Evolutionary conservation across 1,140 invertebrate genomes (phyloP).

Genomic region (Solenopsis fugax): DNA sequence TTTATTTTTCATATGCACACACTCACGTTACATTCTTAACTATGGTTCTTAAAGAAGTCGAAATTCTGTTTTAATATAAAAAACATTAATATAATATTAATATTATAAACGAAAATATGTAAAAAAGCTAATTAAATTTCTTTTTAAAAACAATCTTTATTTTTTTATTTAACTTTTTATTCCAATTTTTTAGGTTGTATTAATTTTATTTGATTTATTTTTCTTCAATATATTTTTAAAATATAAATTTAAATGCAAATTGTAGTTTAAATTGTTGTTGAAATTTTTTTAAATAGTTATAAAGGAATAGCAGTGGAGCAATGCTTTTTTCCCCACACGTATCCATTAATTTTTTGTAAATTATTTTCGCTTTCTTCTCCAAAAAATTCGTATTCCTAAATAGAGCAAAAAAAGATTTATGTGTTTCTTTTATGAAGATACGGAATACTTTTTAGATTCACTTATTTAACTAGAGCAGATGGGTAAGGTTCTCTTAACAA

Average conservation of each 20-base stretch:
- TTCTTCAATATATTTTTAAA: not conserved
- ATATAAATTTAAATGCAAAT: not conserved
- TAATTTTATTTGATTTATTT: not conserved
- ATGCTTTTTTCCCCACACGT: too few species aligned
- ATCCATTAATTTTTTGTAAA: not conserved
- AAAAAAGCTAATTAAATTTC: not conserved
- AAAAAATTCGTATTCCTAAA: not conserved
- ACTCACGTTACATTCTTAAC: too few species aligned
- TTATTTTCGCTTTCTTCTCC: conserved; percentile 5
- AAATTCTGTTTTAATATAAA: too few species aligned
- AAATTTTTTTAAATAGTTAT: not conserved
- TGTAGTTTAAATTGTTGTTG: not conserved
- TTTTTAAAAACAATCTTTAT: not conserved
- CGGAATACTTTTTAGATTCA: not conserved
- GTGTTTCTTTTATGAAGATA: not conserved
- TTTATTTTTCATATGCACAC: too few species aligned
- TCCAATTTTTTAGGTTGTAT: not conserved
- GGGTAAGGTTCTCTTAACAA: not conserved
- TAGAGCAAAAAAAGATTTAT: not conserved
- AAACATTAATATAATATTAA: not conserved
- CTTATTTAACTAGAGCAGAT: not conserved
- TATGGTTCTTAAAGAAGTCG: too few species aligned
- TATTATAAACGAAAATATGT: not conserved
- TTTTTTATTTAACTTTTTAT: not conserved
- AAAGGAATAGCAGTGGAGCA: not conserved